Conservation (phyloP, 2,888 invertebrate genomes). For the Troides helena region DNA sequence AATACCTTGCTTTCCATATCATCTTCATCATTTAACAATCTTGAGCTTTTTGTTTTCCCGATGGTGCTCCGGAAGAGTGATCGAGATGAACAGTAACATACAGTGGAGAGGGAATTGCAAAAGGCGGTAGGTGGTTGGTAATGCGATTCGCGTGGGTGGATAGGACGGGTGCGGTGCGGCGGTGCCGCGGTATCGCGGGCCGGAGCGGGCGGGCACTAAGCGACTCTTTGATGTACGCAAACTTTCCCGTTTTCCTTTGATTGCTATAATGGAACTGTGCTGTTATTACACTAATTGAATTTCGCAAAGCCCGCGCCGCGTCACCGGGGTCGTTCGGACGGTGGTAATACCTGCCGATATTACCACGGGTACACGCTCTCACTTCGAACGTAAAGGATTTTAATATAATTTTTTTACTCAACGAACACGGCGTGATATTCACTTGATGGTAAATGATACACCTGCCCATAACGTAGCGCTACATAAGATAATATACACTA, state of each 20-base stretch:
- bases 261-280: conserved; percentile 73
- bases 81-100: too few species aligned
- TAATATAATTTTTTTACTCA: not conserved
- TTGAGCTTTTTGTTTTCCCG: too few species aligned
- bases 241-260: conserved; percentile 75
- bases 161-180: conserved; percentile 7
- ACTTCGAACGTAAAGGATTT: not conserved
- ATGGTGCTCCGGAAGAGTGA: too few species aligned
- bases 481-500: too few species aligned
- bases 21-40: too few species aligned
- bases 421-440: too few species aligned
- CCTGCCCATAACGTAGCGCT: too few species aligned
- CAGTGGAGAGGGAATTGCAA: too few species aligned
- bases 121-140: not conserved
- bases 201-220: conserved; percentile 54
- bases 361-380: conserved; percentile 31
- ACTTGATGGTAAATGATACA: too few species aligned
- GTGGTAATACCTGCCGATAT: conserved; percentile 38
- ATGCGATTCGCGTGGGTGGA: conserved; percentile 11
- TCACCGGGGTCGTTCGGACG: conserved; percentile 39
- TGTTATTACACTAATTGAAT: conserved; percentile 78
- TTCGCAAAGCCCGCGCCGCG: conserved; percentile 56
- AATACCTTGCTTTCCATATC: too few species aligned
- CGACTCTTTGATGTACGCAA: conserved; percentile 73
- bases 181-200: conserved; percentile 55